Base-by-base conservation (phyloP, 2,888 invertebrate genomes). In the Drosophila setosimentum region DNA sequence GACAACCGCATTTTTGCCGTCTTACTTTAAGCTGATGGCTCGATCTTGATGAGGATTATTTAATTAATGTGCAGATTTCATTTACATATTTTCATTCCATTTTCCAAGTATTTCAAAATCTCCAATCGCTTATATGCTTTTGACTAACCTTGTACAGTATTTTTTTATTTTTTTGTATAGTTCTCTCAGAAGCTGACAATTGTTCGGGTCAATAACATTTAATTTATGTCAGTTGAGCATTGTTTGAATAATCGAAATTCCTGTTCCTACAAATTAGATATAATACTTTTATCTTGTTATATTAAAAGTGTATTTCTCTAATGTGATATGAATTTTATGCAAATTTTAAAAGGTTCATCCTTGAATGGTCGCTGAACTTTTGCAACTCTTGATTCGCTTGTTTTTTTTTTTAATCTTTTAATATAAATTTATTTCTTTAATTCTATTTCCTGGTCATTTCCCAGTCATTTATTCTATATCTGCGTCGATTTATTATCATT, bases 161-260 rank as follows among this genome's bases (percentile, higher is more conserved):
- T 8, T 30, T 21, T 51, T 16, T 10, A 6, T 13, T 60, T 3
- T 7, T 8, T 21, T 37, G n/a, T 61, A 45, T 16, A 45, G 21
- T 45, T 45, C 16, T 57, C 57, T n/a, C 37, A 24, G n/a, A 2
- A 13, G 5, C 5, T 21, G 13, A 30, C 30, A 18, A 61, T 55
- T 61, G 29, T 37, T 55, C 13, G 29, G 55, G 30, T 61, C 29
- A 42, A 32, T 2, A 58, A 16, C 32, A 32, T 61, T 61, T 57
- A n/a, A 35, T 24, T 57, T 57, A 24, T 33, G 13, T 16, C 16
- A 4, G 21, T 45, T 29, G 11, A 48, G 24, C 33, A 7, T 11
- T 6, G 32, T 45, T 71, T 58, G 11, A 48, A 72, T 71, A 51
- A 62, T 35, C 37, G 8, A 24, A 57, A 65, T 35, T 35, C 21